phyloP scores from a whole-genome alignment of 2,113 vertebrate genomes.

The Epinephelus lanceolatus region DNA sequence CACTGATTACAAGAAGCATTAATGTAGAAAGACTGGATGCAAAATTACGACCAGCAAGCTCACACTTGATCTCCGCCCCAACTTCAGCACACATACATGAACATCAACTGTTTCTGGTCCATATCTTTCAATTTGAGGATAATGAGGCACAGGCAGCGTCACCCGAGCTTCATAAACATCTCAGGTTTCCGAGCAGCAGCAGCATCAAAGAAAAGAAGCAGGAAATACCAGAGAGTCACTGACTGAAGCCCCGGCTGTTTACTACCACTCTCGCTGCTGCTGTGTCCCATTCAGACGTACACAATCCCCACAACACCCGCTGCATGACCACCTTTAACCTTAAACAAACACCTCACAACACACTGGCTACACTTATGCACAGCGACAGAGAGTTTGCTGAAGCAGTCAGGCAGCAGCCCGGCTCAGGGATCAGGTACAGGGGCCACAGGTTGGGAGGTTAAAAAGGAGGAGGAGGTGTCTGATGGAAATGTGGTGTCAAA shows the following conservation, averaged over 20 bases:
- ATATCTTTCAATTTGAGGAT: constrained; percentile 18
- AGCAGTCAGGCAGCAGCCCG: constrained; percentile 69
- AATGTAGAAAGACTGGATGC: background rate
- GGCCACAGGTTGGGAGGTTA: constrained; percentile 13
- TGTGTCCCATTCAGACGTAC: constrained; percentile 19
- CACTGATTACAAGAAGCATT: constrained; percentile 10
- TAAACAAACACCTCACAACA: constrained; percentile 12
- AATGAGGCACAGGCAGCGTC: constrained; percentile 23
- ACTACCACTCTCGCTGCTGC: constrained; percentile 36
- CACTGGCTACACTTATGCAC: constrained; percentile 28
- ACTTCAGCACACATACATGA: background rate
- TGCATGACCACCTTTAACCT: constrained; percentile 31
- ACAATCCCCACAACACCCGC: constrained; percentile 9
- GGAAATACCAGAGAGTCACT: constrained; percentile 67
- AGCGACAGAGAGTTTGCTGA: constrained; percentile 33
- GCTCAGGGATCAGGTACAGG: constrained; percentile 60
- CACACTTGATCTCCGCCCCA: background rate
- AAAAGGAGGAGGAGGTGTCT: background rate
- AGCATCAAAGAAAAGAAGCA: constrained; percentile 60
- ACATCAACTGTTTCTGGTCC: background rate
- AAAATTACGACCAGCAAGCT: background rate
- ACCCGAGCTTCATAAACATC: constrained; percentile 37
- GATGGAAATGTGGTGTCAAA: constrained; percentile 5
- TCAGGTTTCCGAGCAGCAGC: constrained; percentile 64
- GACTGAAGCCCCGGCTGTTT: constrained; percentile 44